Percentiles rank a stretch among this genome's conserved stretches.
These are phyloP conservation scores for Steinernema hermaphroditum DNA, from an alignment of 2,888 invertebrate species.

Conservation along the genomic window DNA sequence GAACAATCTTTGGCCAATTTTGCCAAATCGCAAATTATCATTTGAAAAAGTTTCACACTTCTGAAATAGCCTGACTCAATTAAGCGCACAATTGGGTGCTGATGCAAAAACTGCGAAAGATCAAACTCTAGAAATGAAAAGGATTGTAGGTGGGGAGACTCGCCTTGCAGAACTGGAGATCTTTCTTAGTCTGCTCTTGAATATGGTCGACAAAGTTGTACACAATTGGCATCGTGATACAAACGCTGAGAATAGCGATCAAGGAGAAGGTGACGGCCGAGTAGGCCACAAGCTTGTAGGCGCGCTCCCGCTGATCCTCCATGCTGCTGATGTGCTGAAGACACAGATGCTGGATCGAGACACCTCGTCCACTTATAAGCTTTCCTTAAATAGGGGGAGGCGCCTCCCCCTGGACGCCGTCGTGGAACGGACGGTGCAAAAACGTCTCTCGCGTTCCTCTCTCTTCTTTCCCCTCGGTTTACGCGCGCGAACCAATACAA, in stretches of 20 bases:
- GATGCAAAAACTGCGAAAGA: too few relatives aligned
- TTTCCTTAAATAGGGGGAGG: conserved; percentile 30
- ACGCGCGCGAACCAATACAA: neutral
- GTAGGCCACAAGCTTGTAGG: conserved; percentile 66
- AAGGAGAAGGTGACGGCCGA: conserved; percentile 65
- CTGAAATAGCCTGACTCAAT: too few relatives aligned
- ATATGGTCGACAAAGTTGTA: conserved; percentile 66
- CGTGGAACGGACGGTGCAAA: conserved; percentile 31
- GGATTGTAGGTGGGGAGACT: too few relatives aligned
- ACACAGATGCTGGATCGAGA: conserved; percentile 30
- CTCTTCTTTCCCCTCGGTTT: conserved; percentile 13
- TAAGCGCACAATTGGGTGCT: too few relatives aligned
- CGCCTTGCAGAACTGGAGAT: conserved; percentile 66
- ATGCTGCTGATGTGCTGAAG: conserved; percentile 20
- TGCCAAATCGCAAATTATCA: too few relatives aligned
- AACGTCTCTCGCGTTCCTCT: conserved; percentile 21
- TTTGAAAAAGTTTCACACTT: too few relatives aligned
- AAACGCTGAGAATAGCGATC: conserved; percentile 63
- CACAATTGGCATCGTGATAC: conserved; percentile 66
- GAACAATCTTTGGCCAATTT: too few relatives aligned
- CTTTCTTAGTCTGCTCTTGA: conserved; percentile 63
- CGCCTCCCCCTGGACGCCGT: conserved; percentile 31
- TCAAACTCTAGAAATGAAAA: too few relatives aligned
- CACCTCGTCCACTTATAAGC: conserved; percentile 28
- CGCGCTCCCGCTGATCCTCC: conserved; percentile 62